A percentile compares a stretch with the other conserved stretches of the same genome.
Conservation (phyloP, 2,113 vertebrate genomes). For the Daboia siamensis region DNA sequence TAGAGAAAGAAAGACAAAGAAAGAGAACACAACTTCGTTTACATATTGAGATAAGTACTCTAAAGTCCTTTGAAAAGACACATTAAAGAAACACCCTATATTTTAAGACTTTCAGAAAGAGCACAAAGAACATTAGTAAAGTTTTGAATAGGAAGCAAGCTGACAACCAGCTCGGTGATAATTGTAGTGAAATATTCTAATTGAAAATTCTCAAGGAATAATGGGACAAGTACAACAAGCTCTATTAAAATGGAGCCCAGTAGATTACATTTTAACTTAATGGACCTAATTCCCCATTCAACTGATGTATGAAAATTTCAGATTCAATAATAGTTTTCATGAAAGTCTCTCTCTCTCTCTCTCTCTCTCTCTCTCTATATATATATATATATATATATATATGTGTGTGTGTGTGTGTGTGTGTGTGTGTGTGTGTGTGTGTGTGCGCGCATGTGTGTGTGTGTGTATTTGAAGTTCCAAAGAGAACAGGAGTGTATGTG, state of each 20-base stretch:
- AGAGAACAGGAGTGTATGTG: neutral
- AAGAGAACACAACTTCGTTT: neutral
- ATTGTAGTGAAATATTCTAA: neutral
- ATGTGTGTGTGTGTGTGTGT: too few species aligned
- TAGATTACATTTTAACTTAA: slow-evolving; percentile 25
- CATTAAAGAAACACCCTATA: neutral
- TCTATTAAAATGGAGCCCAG: slow-evolving; percentile 26
- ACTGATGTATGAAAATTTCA: slow-evolving; percentile 3
- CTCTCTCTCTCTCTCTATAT: too few species aligned
- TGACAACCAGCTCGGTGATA: neutral
- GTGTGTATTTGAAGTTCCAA: neutral
- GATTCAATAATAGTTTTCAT: neutral
- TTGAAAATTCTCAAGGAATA: slow-evolving; percentile 13
- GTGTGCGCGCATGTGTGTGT: too few species aligned
- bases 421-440: too few species aligned
- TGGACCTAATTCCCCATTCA: slow-evolving; percentile 12
- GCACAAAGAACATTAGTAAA: neutral
- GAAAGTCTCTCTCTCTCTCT: neutral
- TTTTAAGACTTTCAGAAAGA: neutral
- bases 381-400: too few species aligned
- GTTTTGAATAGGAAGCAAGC: slow-evolving; percentile 17
- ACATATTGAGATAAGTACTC: neutral
- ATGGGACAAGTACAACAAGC: neutral
- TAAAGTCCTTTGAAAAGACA: neutral
- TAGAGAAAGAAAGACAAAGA: too few species aligned